Percentiles rank a stretch among this genome's conserved stretches.
Conservation (phyloP, 2,888 invertebrate species). For the Bruchidius siliquastri region DNA sequence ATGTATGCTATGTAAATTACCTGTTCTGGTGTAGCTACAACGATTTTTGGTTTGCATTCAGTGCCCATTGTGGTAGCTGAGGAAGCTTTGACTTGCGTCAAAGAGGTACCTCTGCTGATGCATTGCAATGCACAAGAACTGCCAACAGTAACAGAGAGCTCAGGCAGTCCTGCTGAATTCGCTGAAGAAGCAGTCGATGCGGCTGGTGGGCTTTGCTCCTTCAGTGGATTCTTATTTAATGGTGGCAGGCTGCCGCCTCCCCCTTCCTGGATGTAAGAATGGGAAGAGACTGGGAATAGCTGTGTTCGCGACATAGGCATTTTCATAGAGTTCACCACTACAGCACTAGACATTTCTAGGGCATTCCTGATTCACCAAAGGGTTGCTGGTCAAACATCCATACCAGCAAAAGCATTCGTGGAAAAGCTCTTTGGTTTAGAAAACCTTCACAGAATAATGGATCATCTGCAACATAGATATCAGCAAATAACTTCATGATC, state of each 20-base stretch:
- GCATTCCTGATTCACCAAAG: conserved; percentile 29
- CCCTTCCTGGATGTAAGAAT: conserved; percentile 48
- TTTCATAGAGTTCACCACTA: conserved; percentile 40
- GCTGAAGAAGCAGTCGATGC: conserved; percentile 37
- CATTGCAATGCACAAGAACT: conserved; percentile 35
- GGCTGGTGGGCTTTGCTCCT: conserved; percentile 49
- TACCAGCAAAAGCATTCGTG: conserved; percentile 32
- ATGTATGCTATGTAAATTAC: background rate
- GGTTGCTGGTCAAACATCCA: conserved; percentile 44
- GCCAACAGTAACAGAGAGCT: conserved; percentile 21
- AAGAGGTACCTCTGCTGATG: conserved; percentile 24
- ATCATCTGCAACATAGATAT: background rate
- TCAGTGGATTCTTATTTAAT: conserved; percentile 45
- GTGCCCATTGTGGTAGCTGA: conserved; percentile 25
- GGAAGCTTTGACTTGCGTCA: conserved; percentile 26
- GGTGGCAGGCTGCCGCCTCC: conserved; percentile 49
- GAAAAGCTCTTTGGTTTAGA: conserved; percentile 20
- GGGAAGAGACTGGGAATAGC: conserved; percentile 44
- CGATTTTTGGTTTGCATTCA: conserved; percentile 41
- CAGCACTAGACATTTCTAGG: conserved; percentile 47
- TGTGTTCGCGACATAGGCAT: conserved; percentile 48
- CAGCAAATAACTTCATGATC: too few relatives aligned
- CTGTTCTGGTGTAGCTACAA: conserved; percentile 78
- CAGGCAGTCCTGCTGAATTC: conserved; percentile 32
- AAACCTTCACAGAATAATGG: conserved; percentile 25